phyloP scores from a whole-genome alignment of 1,140 invertebrate genomes.

The Anagrus nilaparvatae region DNA sequence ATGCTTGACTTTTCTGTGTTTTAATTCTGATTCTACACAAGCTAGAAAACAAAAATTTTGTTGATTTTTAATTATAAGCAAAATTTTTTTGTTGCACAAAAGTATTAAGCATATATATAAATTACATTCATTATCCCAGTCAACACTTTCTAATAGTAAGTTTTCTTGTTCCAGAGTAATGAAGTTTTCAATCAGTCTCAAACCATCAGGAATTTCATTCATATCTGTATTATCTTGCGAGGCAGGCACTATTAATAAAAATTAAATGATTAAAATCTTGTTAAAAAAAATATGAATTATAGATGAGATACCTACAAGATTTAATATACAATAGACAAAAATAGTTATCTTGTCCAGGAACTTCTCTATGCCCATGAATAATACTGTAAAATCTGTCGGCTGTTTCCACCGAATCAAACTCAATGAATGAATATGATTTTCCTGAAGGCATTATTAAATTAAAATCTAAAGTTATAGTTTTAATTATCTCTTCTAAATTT shows the following conservation, averaged over 20 bases:
- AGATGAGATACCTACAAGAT: constrained; percentile 33
- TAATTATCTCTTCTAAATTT: constrained; percentile 44
- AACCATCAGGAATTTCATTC: constrained; percentile 51
- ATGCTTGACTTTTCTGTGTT: constrained; percentile 82
- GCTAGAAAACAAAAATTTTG: too few relatives aligned
- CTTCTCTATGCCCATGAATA: constrained; percentile 44
- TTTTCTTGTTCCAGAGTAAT: constrained; percentile 62
- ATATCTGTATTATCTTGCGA: constrained; percentile 7
- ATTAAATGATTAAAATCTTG: not conserved
- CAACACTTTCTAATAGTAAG: constrained; percentile 50
- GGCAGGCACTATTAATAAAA: not conserved
- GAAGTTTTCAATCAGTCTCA: constrained; percentile 66
- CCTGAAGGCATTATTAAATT: constrained; percentile 53
- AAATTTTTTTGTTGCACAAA: too few relatives aligned
- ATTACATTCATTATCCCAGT: constrained; percentile 46
- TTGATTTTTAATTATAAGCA: too few relatives aligned
- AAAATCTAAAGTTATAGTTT: constrained; percentile 37
- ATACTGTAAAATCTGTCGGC: constrained; percentile 42
- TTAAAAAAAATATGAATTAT: constrained; percentile 9
- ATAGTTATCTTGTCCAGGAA: constrained; percentile 44
- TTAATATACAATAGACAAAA: constrained; percentile 56
- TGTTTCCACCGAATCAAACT: constrained; percentile 40
- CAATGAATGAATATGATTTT: constrained; percentile 69
- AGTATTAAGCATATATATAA: too few relatives aligned
- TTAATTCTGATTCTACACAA: constrained; percentile 48